Percentiles rank a stretch among this genome's conserved stretches.
Conservation (phyloP, 1,140 invertebrate genomes). For the Ips typographus region DNA sequence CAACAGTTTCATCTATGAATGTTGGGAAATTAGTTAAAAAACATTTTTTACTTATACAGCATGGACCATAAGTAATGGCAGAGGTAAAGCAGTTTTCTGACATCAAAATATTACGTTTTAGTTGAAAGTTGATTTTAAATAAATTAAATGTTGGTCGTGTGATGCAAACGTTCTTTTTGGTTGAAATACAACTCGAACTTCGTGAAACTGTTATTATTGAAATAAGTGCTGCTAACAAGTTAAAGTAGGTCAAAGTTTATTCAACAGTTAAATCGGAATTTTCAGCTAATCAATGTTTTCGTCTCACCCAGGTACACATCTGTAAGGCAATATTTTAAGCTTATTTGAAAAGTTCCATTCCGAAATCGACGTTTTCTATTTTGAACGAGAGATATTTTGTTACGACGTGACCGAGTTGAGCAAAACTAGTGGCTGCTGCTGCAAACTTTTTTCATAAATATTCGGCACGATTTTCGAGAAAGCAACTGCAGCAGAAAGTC, state of each 20-base stretch:
- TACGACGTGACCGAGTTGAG: conserved; percentile 36
- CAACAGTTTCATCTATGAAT: too few relatives aligned
- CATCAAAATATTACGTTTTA: too few relatives aligned
- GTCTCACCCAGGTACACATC: conserved; percentile 10
- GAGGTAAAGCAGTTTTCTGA: too few relatives aligned
- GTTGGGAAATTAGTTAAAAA: too few relatives aligned
- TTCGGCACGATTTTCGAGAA: conserved; percentile 37
- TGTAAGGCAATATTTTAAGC: conserved; percentile 29
- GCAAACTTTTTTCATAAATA: conserved; percentile 38
- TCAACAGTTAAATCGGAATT: conserved; percentile 7
- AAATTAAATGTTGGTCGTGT: too few relatives aligned
- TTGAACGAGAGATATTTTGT: conserved; percentile 35
- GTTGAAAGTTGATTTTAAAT: too few relatives aligned
- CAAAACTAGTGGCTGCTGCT: conserved; percentile 33
- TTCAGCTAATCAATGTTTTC: neutral
- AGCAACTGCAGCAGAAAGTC: conserved; percentile 37
- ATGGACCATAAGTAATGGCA: too few relatives aligned
- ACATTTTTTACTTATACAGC: too few relatives aligned
- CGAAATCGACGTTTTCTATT: conserved; percentile 37
- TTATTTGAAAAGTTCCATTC: conserved; percentile 35
- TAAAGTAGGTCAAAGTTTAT: neutral
- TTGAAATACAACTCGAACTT: too few relatives aligned
- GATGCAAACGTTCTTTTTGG: too few relatives aligned
- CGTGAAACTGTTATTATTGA: too few relatives aligned
- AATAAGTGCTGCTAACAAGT: too few relatives aligned